phyloP scores from a whole-genome alignment of 2,113 vertebrate genomes.

The Melanostigma gelatinosum region DNA sequence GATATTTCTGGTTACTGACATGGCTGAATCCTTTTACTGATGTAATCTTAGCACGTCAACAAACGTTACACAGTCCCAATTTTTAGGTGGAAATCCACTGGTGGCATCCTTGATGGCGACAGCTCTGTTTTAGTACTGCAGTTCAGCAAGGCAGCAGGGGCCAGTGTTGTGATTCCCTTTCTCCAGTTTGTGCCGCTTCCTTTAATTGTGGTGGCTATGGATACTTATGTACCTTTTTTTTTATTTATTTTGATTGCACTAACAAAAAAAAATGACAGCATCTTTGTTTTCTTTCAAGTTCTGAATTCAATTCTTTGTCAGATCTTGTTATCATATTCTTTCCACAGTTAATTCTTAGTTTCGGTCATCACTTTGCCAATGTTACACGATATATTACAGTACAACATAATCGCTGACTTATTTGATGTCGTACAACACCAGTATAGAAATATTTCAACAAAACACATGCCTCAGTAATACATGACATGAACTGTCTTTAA shows the following conservation, averaged over 20 bases:
- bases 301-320: neutral
- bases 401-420: neutral
- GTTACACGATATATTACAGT: neutral
- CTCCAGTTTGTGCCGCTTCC: neutral
- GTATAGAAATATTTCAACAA: constrained; percentile 2
- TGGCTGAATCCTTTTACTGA: neutral
- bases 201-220: neutral
- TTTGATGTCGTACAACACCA: neutral
- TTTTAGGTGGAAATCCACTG: neutral
- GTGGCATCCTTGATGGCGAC: neutral
- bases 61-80: neutral
- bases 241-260: no score
- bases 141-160: neutral
- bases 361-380: no score
- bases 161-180: neutral
- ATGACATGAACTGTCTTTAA: neutral
- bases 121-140: neutral
- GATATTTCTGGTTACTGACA: constrained; percentile 6
- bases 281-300: no score
- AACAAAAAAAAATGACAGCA: neutral
- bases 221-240: neutral
- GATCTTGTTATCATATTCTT: neutral
- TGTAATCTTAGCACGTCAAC: neutral
- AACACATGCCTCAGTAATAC: neutral
- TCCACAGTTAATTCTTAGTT: neutral